phyloP scores from a whole-genome alignment of 1,140 invertebrate species.

The Psix sp. region DNA sequence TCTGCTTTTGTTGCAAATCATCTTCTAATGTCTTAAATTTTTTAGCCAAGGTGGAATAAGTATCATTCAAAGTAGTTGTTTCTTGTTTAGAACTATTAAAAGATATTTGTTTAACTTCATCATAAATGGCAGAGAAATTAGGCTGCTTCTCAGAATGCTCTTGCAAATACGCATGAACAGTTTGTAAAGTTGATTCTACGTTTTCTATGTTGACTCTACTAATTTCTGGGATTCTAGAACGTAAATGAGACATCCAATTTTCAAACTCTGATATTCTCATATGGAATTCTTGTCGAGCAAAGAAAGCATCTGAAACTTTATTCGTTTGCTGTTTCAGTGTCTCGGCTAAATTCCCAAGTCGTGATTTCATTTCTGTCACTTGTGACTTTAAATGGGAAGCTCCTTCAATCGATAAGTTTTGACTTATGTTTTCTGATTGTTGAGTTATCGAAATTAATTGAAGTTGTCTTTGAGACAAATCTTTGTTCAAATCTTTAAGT shows the following conservation, averaged over 20 bases:
- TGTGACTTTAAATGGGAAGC: conserved; percentile 83
- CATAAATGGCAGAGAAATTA: conserved; percentile 84
- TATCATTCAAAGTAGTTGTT: conserved; percentile 83
- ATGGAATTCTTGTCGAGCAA: conserved; percentile 89
- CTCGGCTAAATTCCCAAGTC: conserved; percentile 84
- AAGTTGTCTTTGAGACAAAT: conserved; percentile 88
- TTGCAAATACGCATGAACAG: conserved; percentile 86
- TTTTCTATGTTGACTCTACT: conserved; percentile 88
- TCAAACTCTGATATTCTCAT: conserved; percentile 88
- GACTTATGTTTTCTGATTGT: conserved; percentile 85
- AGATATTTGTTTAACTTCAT: conserved; percentile 88
- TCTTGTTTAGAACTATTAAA: conserved; percentile 84
- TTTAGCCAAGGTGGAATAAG: conserved; percentile 84
- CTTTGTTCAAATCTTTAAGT: conserved; percentile 87
- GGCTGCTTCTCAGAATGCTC: conserved; percentile 88
- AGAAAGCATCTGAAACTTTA: conserved; percentile 86
- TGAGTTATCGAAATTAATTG: conserved; percentile 88
- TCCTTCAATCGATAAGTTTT: conserved; percentile 86
- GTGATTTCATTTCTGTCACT: conserved; percentile 84
- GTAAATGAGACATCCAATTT: conserved; percentile 88
- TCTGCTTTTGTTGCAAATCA: conserved; percentile 85
- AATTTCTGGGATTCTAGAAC: conserved; percentile 85
- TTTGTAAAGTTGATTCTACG: conserved; percentile 86
- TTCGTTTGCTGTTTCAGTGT: conserved; percentile 85
- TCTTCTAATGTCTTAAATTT: conserved; percentile 87